These are phyloP conservation scores for Norana najaformis DNA, from an alignment of 2,888 invertebrate genomes.

Conservation along the genomic window DNA sequence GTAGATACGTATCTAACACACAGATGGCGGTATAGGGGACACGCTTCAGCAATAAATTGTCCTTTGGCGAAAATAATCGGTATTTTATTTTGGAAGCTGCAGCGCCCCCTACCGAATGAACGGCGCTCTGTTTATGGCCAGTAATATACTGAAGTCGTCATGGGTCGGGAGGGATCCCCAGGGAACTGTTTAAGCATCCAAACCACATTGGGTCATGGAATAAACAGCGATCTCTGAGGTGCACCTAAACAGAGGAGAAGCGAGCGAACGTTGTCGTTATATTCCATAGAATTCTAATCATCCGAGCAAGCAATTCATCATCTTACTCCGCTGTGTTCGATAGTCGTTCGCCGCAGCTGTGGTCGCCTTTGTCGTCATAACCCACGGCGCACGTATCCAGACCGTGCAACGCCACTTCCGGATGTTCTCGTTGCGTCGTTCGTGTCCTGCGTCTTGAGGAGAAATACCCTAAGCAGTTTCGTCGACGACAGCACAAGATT, in stretches of 20 bases:
- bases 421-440: not conserved
- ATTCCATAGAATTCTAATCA: conserved; percentile 13
- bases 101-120: not conserved
- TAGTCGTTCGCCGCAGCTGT: not conserved
- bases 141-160: not conserved
- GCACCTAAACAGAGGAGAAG: not conserved
- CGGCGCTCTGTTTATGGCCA: not conserved
- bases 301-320: not conserved
- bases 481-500: not conserved
- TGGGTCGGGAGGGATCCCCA: not conserved
- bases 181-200: not conserved
- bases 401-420: not conserved
- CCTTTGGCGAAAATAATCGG: not conserved
- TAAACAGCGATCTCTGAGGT: not conserved
- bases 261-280: not conserved
- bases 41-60: not conserved
- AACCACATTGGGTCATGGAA: not conserved
- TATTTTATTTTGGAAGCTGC: too few relatives aligned
- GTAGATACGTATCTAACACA: not conserved
- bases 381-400: not conserved
- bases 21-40: not conserved
- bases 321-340: not conserved
- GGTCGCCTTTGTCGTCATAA: not conserved
- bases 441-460: not conserved
- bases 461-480: not conserved